A percentile compares a stretch with the other conserved stretches of the same genome.
These are phyloP conservation scores for Leucophora obtusa DNA, from an alignment of 2,888 invertebrate species.

Conservation along the genomic window DNA sequence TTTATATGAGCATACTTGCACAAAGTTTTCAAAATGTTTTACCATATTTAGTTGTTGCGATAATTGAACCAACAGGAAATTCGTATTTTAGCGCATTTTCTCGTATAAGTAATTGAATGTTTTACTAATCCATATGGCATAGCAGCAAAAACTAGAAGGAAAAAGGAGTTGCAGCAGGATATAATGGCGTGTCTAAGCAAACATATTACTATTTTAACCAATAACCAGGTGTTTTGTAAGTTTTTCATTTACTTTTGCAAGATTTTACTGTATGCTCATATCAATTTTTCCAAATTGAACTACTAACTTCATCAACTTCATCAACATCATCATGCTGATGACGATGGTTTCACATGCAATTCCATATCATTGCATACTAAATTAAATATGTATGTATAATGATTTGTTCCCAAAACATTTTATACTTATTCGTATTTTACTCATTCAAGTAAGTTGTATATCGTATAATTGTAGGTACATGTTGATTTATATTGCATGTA, in stretches of 20 bases:
- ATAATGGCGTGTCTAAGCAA: conserved; percentile 51
- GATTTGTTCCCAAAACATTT: neutral
- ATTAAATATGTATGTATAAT: conserved; percentile 4
- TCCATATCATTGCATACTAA: conserved; percentile 29
- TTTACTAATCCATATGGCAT: conserved; percentile 2
- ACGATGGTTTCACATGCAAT: conserved; percentile 38
- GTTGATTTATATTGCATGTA: conserved; percentile 37
- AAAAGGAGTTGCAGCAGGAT: conserved; percentile 32
- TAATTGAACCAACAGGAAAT: conserved; percentile 49
- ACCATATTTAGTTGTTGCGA: conserved; percentile 39
- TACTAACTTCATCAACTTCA: conserved; percentile 47
- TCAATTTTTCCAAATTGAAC: conserved; percentile 39
- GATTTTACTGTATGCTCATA: conserved; percentile 24
- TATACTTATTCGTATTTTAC: conserved; percentile 22
- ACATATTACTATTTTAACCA: conserved; percentile 6
- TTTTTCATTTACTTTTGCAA: conserved; percentile 21
- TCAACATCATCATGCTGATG: neutral
- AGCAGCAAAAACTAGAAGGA: neutral
- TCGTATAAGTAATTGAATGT: conserved; percentile 18
- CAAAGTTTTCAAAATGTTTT: conserved; percentile 32
- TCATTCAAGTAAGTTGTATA: conserved; percentile 42
- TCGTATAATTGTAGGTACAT: conserved; percentile 22
- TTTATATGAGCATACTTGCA: neutral
- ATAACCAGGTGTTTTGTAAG: conserved; percentile 19
- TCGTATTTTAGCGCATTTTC: conserved; percentile 24